Base-by-base conservation (phyloP, 2,113 vertebrate species). In the Nyctereutes procyonoides region DNA sequence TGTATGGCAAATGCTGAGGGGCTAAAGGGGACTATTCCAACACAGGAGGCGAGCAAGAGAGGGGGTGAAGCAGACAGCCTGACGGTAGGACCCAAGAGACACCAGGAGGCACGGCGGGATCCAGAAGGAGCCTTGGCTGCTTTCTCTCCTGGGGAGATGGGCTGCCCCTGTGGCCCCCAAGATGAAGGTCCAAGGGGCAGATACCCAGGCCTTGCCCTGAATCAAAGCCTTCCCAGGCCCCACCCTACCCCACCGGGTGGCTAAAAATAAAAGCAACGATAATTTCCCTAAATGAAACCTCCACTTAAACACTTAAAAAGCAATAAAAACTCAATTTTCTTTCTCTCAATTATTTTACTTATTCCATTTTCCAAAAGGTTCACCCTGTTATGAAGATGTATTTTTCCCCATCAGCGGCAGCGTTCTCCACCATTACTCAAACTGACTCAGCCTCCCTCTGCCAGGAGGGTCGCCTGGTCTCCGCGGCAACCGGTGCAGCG, bases 271-370 rank as follows among this genome's bases (percentile, higher is more conserved):
- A 97, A 97, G 94, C 95, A 94, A 95, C 60, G 76, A 97, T 97
- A 96, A 98, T 98, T 98, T 98, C 94, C 96, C 96, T 98, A 98
- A 98, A 98, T 98, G 98, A 98, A 98, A 96, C 97, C 97, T 98
- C 97, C 98, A 98, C 97, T 98, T 98, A 98, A 98, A 98, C 98
- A 98, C 97, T 98, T 98, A 98, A 98, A 98, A 98, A 98, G 98
- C 98, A 98, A 98, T 98, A 98, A 98, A 97, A 98, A 98, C 97
- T 98, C 98, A 97, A 98, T 98, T 98, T 98, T 98, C 98, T 98
- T 97, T 96, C 97, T 98, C 98, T 98, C 98, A 98, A 98, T 98
- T 98, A 98, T 98, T 98, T 98, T 97, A 98, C 98, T 98, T 98
- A 98, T 98, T 98, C 97, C 97, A 98, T 98, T 98, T 98, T 98